Evolutionary conservation across 2,113 vertebrate genomes (phyloP).

Genomic region (Platysternon megacephalum): DNA sequence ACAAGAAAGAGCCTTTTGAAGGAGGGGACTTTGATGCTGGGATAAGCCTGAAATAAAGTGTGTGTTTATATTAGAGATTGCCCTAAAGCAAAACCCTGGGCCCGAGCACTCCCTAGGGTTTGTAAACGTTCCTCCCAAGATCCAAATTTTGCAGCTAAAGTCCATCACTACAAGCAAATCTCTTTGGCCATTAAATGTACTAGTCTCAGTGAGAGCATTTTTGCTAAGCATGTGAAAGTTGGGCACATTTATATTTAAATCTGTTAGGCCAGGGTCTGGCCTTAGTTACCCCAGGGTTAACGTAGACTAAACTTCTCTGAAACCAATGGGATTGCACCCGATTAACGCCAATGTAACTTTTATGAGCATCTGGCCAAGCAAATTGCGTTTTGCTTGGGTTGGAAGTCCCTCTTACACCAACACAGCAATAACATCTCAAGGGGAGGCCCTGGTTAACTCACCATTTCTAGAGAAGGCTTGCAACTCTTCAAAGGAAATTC

Average conservation of each 20-base stretch:
- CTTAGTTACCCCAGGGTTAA: rapidly evolving
- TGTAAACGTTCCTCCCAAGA: not conserved
- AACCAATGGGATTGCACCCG: not conserved
- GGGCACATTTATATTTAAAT: not conserved
- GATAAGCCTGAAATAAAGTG: not conserved
- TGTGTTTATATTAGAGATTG: not conserved
- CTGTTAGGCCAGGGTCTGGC: not conserved
- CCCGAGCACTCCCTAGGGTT: too few species aligned
- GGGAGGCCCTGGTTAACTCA: not conserved
- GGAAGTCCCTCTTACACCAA: not conserved
- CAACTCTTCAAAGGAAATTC: not conserved
- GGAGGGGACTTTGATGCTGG: not conserved
- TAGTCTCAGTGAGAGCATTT: not conserved
- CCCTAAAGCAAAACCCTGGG: not conserved
- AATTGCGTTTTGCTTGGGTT: not conserved
- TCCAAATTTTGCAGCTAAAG: not conserved
- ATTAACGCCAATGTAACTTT: not conserved
- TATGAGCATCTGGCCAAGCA: not conserved
- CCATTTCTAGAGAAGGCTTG: not conserved
- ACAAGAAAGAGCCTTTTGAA: not conserved
- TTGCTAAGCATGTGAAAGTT: not conserved
- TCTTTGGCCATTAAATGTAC: not conserved
- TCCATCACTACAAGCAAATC: not conserved
- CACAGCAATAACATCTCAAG: not conserved
- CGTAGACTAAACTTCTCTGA: not conserved